Evolutionary conservation across 2,797 vertebrate genomes (phyloP), one percentile per base, ranked within the genome.

Genomic region (Myripristis jacobus): DNA sequence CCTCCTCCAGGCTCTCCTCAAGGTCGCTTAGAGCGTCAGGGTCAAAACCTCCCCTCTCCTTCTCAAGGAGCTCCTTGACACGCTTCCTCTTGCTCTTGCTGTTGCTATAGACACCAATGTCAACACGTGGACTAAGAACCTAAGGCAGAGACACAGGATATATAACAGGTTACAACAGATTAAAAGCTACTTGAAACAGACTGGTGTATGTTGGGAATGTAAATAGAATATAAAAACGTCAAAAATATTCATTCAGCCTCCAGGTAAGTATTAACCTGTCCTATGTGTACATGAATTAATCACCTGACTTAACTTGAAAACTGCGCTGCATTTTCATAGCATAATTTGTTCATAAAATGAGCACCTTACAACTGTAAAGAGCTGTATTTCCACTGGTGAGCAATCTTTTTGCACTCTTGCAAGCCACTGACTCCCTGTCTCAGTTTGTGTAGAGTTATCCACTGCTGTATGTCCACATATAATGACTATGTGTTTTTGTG

Each of bases 51-150:
- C 96, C 96, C 18, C 96, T 93, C 85, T 98, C 97, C 84, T 97
- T 97, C 89, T 98, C 96, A 92, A 98, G 89, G 31, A 98, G 81
- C 90, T 98, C 98, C 77, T 97, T 98, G 0, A 94, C 96, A 25
- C 96, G 96, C 91, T 95, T 97, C 41, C 97, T 86, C 71, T 97
- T 97, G 55, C 95, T 98, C 87, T 97, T 97, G 79, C 97, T 96
- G 92, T 95, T 97, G 19, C 96, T 96, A 2, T 99, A 99, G 48
- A 99, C 87, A 0, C 98, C 98, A 7, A 99, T 97, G 81, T 99
- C 97, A 15, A 91, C 93, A 0, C 98, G 95, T 1, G 98, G 98
- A 85, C 98, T 99, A 25, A 99, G 92, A 15, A 99, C 97, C 98
- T 99, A 78, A 70, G 36, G 4, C 15, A 64, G 0, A 21, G 0